Conservation (phyloP, 2,113 vertebrate species). For the Erythrolamprus reginae region DNA sequence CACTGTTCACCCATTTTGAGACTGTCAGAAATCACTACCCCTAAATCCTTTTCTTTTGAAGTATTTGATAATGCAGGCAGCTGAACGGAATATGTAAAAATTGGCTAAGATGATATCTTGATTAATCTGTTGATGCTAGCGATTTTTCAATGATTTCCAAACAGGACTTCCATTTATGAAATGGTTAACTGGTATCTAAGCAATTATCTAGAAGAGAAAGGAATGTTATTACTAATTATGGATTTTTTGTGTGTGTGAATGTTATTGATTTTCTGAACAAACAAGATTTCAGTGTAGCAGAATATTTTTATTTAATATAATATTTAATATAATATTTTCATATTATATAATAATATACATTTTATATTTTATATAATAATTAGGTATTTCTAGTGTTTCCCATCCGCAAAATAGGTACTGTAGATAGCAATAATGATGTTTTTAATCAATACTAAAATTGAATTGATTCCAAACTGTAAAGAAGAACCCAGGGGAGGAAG, state of each 20-base stretch:
- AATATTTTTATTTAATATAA: background rate
- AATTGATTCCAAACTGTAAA: background rate
- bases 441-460: background rate
- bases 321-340: background rate
- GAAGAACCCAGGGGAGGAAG: conserved; percentile 22
- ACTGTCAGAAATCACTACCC: no score
- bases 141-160: background rate
- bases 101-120: background rate
- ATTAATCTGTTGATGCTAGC: background rate
- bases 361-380: background rate
- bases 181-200: background rate
- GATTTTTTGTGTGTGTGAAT: background rate
- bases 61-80: background rate
- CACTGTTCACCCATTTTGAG: no score
- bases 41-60: no score
- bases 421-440: background rate
- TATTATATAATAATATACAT: background rate
- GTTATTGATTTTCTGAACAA: background rate
- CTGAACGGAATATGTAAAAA: background rate
- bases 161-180: background rate
- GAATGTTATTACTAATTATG: background rate
- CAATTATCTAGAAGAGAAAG: background rate
- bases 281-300: background rate
- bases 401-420: background rate
- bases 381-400: background rate